Evolutionary conservation across 2,888 invertebrate species (phyloP).

Genomic region (Julus scanicus): DNA sequence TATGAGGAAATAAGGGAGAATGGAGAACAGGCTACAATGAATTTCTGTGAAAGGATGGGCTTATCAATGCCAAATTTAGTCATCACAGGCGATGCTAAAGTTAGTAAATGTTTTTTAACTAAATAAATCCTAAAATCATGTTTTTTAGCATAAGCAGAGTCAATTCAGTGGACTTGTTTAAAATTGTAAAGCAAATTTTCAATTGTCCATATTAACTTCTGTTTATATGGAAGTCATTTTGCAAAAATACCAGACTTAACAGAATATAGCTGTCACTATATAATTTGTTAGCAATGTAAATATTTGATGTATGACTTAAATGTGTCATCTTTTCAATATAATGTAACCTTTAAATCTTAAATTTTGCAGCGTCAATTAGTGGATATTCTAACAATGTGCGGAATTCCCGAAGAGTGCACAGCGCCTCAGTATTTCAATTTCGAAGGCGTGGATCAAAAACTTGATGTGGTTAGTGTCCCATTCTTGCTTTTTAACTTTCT

Average conservation of each 20-base stretch:
- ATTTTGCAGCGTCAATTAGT: constrained; percentile 73
- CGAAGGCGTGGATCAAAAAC: constrained; percentile 78
- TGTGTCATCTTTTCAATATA: not conserved
- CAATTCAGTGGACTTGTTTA: too few species aligned
- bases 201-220: too few species aligned
- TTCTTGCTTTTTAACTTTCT: not conserved
- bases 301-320: not conserved
- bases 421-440: constrained; percentile 78
- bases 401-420: constrained; percentile 91
- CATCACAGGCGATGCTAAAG: constrained; percentile 91
- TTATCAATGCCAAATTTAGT: constrained; percentile 88
- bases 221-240: constrained; percentile 45
- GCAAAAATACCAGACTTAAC: not conserved
- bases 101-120: constrained; percentile 58
- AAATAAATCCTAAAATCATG: not conserved
- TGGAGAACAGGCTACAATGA: constrained; percentile 75
- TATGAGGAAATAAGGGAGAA: constrained; percentile 70
- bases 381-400: constrained; percentile 77
- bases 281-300: too few species aligned
- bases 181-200: too few species aligned
- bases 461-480: constrained; percentile 74
- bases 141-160: constrained; percentile 50
- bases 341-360: constrained; percentile 34
- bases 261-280: too few species aligned
- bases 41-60: constrained; percentile 92